Base-by-base conservation (phyloP, 2,797 vertebrate species). In the Phaenicophaeus curvirostris region DNA sequence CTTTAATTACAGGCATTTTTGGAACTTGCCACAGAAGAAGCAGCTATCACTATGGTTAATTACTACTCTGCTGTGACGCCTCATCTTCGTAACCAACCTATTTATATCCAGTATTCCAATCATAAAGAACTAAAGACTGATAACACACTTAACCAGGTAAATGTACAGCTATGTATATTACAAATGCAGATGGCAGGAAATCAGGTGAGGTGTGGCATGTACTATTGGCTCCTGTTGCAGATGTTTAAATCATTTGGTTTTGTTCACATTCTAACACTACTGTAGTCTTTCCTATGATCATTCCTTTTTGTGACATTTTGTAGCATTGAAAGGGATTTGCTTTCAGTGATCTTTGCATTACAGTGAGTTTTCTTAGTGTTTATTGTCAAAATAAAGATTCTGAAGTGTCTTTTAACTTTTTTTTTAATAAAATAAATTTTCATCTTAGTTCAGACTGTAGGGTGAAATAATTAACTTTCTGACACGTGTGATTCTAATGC, bases 121-220 rank as follows among this genome's bases (percentile, higher is more conserved):
- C 99, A 99, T 97, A 99, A 99, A 97, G 99, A 99, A 74, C 98
- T 99, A 30, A 99, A 99, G 97, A 99, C 99, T 15, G 99, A 99
- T 97, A 99, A 98, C 92, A 97, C 98, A 30, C 97, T 98, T 87
- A 99, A 99, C 97, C 99, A 99, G 98, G 99, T 99, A 96, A 97
- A 63, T 90, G 55, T 74, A 16, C 35, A 89, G 19, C 69, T 94
- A 28, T 4, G 12, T 61, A 30, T 42, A 12, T 73, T 83, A 41
- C 31, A 85, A 5, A 69, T 59, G 21, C 17, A 67, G 35, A 6
- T 30, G 65, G 44, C 48, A 59, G 53, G 41, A 82, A 28, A 50
- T 63, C 35, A 67, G 25, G 78, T 63, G 39, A 67, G 25, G 78
- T 61, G 57, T 83, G 46, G 57, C 53, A 12, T 35, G 10, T 62